Conservation (phyloP, 2,113 vertebrate genomes). For the Plestiodon gilberti region DNA sequence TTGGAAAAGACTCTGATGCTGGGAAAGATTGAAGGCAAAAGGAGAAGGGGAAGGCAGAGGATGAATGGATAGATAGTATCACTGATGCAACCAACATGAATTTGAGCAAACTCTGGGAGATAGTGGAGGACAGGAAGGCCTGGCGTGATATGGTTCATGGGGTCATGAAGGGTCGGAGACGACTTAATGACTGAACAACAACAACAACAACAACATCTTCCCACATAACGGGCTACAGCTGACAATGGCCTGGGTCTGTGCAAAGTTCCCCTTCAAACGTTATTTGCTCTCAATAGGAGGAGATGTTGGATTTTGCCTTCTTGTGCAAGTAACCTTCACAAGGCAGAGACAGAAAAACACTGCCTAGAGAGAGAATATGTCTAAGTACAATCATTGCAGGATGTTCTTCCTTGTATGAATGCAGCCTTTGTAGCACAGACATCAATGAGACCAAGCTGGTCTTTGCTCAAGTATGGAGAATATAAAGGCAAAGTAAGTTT, state of each 20-base stretch:
- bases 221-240: not conserved
- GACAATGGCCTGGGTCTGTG: not conserved
- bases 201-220: no score
- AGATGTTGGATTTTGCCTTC: not conserved
- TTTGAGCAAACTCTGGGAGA: no score
- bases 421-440: not conserved
- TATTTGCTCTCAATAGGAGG: not conserved
- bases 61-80: no score
- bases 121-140: no score
- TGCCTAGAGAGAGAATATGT: no score
- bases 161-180: no score
- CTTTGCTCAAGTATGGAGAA: not conserved
- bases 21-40: no score
- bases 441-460: not conserved
- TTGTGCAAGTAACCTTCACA: not conserved
- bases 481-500: not conserved
- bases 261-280: not conserved
- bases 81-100: no score
- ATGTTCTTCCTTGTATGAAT: not conserved
- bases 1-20: no score
- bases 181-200: no score
- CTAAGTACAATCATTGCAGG: not conserved
- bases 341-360: not conserved
- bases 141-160: no score
- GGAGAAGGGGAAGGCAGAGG: no score